Evolutionary conservation across 2,113 vertebrate genomes (phyloP), one percentile per base, ranked within the genome.

Genomic region (Nanorana parkeri): DNA sequence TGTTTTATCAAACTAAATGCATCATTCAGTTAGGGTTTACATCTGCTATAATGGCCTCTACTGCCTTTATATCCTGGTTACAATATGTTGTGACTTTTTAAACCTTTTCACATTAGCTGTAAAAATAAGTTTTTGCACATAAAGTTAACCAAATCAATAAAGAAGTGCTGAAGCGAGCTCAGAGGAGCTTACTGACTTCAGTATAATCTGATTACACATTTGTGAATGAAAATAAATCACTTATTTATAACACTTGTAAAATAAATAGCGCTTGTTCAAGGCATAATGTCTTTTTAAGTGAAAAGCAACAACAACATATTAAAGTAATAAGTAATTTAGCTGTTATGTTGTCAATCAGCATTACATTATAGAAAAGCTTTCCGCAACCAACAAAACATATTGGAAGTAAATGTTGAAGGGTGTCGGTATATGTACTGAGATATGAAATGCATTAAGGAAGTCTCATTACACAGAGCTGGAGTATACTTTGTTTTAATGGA

Each of bases 311-410:
- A 77, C 61, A 77, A 77, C 61, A 77, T 52, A 63, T 77, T 77
- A 77, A 28, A 64, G 60, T 65, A 65, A 77, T 23, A 64, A 65
- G 74, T 52, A 26, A 77, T 77, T 77, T 77, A 77, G 74, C 60
- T 47, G 41, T 77, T 77, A 77, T 65, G 60, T 77, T 65, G 61
- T 77, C 74, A 65, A 51, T 77, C 74, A 65, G 58, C 23, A 28
- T 60, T 60, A 55, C 52, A 41, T 60, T 75, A 20, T 75, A n/a
- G 28, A 16, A 20, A 28, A 58, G 71, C 54, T 21, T 69, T n/a
- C 51, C n/a, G 4, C 26, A 55, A 74, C 51, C 8, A 51, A 63
- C 32, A 36, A 77, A 64, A 47, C 21, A 64, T 64, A 47, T 47
- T 47, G 41, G 41, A 47, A 64, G 29, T 19, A 64, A 51, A 32